Base-by-base conservation (phyloP, 2,797 vertebrate genomes). In the Delichon dasypus region DNA sequence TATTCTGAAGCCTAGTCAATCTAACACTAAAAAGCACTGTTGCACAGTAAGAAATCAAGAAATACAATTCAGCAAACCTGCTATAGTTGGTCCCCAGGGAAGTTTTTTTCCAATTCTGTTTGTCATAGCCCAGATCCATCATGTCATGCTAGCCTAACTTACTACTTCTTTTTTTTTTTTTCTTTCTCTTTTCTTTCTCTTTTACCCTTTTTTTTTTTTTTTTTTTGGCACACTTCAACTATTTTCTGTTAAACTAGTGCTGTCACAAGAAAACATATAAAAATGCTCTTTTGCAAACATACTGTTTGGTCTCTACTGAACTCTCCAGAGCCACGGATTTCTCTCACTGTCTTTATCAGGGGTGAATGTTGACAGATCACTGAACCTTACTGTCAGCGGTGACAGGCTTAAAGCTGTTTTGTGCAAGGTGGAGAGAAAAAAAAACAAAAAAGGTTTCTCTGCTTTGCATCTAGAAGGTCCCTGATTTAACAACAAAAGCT, bases 101-200 rank as follows among this genome's bases (percentile, higher is more conserved):
- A 98, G 97, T 93, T 97, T 97, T 97, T 97, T 98, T 98, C 98
- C 97, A 98, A 98, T 98, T 98, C 98, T 98, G 98, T 99, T 99
- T 99, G 99, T 99, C 98, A 98, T 98, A 98, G 98, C 98, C 97
- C 98, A 98, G 98, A 98, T 98, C 98, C 98, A 98, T 99, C 98
- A 98, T 98, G 98, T 98, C 98, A 98, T 97, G 97, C 97, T 97
- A 98, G 97, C 97, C 98, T 98, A 97, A 98, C 98, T 98, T 97
- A 98, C 97, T 97, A 97, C 97, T 93, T 86, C 92, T 97, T 98
- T 97, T 97, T 96, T 30, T 27, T 15, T 88, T 16, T 92, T 79
- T 93, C 95, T 68, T 94, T 75, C 90, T 70, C 74, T 95, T 95
- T 93, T 92, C 84, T 95, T 94, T 88, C 86, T 95, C 45, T 77